These are phyloP conservation scores for Alca torda DNA, from an alignment of 2,797 vertebrate genomes.

Conservation along the genomic window DNA sequence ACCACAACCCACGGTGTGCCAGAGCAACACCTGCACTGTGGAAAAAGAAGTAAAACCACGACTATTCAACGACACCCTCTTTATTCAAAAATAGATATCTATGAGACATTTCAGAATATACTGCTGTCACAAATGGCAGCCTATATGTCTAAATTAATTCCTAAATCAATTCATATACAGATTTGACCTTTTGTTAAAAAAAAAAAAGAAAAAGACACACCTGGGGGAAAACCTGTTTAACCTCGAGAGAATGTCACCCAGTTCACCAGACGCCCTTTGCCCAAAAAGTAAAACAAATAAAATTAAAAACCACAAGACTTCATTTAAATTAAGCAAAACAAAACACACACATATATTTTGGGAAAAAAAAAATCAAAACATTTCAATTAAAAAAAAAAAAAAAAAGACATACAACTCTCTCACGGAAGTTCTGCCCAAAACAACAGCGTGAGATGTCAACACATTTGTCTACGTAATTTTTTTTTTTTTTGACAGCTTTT, in stretches of 20 bases:
- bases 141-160: slow-evolving; percentile 80
- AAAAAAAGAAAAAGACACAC: slow-evolving; percentile 75
- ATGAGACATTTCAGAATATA: slow-evolving; percentile 84
- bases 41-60: neutral
- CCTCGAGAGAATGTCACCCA: slow-evolving; percentile 50
- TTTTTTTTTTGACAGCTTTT: slow-evolving; percentile 14
- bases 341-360: neutral
- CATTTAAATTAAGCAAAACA: slow-evolving; percentile 73
- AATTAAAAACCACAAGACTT: slow-evolving; percentile 58
- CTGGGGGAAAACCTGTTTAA: slow-evolving; percentile 57
- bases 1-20: neutral
- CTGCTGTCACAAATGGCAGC: slow-evolving; percentile 74
- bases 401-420: slow-evolving; percentile 46
- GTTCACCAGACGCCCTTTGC: slow-evolving; percentile 35
- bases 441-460: slow-evolving; percentile 50
- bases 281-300: slow-evolving; percentile 54
- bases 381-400: slow-evolving; percentile 49
- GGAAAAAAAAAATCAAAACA: neutral
- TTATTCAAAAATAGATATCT: slow-evolving; percentile 87
- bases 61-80: slow-evolving; percentile 77
- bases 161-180: slow-evolving; percentile 78
- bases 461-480: slow-evolving; percentile 43
- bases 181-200: slow-evolving; percentile 76
- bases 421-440: slow-evolving; percentile 58
- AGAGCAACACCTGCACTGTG: neutral